Conservation (phyloP, 2,888 invertebrate genomes). For the Diaphora mendica region DNA sequence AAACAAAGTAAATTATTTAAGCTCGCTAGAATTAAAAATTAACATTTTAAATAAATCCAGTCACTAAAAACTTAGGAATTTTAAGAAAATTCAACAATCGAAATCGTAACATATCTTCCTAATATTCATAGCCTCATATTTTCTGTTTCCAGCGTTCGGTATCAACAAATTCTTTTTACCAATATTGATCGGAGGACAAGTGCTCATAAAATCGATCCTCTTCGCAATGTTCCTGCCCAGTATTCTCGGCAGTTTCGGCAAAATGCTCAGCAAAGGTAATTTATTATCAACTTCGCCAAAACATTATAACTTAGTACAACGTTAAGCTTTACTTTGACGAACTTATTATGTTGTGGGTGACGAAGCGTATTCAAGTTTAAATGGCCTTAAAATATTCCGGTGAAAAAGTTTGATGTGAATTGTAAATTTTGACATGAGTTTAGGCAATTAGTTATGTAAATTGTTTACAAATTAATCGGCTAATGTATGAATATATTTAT, state of each 20-base stretch:
- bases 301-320: slow-evolving; percentile 15
- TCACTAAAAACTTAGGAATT: too few species aligned
- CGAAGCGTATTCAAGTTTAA: slow-evolving; percentile 16
- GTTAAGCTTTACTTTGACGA: slow-evolving; percentile 11
- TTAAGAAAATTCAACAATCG: too few species aligned
- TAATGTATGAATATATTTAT: background rate
- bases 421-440: background rate
- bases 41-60: too few species aligned
- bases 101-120: background rate
- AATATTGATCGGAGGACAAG: slow-evolving; percentile 92
- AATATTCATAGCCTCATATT: slow-evolving; percentile 2
- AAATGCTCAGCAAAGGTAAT: slow-evolving; percentile 93
- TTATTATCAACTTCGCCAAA: slow-evolving; percentile 12
- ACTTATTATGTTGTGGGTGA: slow-evolving; percentile 4
- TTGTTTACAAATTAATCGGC: slow-evolving; percentile 8
- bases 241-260: slow-evolving; percentile 93
- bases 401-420: slow-evolving; percentile 11
- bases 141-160: slow-evolving; percentile 89
- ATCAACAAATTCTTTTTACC: slow-evolving; percentile 94
- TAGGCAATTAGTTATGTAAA: slow-evolving; percentile 16
- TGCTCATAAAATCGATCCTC: slow-evolving; percentile 91
- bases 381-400: slow-evolving; percentile 8
- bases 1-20: too few species aligned
- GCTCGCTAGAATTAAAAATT: too few species aligned
- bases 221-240: slow-evolving; percentile 95